These are phyloP conservation scores for Drosophila bunnanda DNA, from an alignment of 2,888 invertebrate species.

Conservation along the genomic window DNA sequence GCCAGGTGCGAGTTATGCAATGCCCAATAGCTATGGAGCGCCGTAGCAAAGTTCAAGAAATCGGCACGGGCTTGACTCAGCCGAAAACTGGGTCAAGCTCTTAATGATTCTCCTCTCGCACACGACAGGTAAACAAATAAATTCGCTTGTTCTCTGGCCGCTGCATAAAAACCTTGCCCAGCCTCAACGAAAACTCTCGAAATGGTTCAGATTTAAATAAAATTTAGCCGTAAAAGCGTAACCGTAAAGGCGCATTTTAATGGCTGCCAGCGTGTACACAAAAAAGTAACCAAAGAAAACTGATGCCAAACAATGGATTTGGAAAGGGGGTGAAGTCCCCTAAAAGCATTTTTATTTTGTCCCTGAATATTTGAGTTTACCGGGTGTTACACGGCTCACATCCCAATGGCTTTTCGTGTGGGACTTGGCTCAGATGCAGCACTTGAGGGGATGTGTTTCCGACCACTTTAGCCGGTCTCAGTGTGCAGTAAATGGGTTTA, in stretches of 20 bases:
- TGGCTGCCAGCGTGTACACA: slow-evolving; percentile 6
- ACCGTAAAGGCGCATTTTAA: slow-evolving; percentile 36
- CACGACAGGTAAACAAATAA: slow-evolving; percentile 55
- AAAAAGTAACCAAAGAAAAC: slow-evolving; percentile 15
- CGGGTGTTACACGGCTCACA: slow-evolving; percentile 48
- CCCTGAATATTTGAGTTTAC: slow-evolving; percentile 36
- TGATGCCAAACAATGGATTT: slow-evolving; percentile 21
- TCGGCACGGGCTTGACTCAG: slow-evolving; percentile 41
- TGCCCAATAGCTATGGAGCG: slow-evolving; percentile 8
- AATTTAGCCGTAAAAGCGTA: slow-evolving; percentile 17
- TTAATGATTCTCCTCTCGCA: slow-evolving; percentile 38
- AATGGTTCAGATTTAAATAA: slow-evolving; percentile 35
- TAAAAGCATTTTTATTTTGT: slow-evolving; percentile 36
- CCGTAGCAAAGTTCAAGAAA: slow-evolving; percentile 25
- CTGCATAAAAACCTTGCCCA: slow-evolving; percentile 50
- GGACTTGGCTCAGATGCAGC: slow-evolving; percentile 34
- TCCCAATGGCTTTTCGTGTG: slow-evolving; percentile 26
- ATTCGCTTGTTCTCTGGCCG: slow-evolving; percentile 40
- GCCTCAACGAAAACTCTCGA: slow-evolving; percentile 52
- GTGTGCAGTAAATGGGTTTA: slow-evolving; percentile 54
- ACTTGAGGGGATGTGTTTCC: slow-evolving; percentile 51
- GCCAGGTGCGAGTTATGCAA: slow-evolving; percentile 43
- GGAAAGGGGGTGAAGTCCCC: slow-evolving; percentile 14
- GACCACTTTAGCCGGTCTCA: slow-evolving; percentile 21
- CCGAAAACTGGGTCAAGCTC: slow-evolving; percentile 55